A percentile compares a stretch with the other conserved stretches of the same genome.
Evolutionary conservation across 2,113 vertebrate genomes (phyloP).

Genomic region (Genyomyrus donnyi): DNA sequence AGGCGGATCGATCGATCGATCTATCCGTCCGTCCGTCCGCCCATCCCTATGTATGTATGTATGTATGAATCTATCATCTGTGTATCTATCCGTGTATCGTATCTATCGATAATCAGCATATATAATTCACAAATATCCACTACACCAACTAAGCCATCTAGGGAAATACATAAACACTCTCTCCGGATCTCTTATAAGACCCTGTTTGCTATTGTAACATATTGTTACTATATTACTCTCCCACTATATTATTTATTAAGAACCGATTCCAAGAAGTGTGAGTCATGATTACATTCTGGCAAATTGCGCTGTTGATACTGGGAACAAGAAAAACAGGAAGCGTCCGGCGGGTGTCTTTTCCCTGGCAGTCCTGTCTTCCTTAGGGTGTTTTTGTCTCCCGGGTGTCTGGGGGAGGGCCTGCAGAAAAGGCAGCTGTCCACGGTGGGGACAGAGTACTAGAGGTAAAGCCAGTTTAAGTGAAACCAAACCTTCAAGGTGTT

Average conservation of each 20-base stretch:
- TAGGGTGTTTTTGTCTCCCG: slow-evolving; percentile 62
- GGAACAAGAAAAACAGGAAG: background rate
- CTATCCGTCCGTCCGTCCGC: too few relatives aligned
- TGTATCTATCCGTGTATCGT: too few relatives aligned
- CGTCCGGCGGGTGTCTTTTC: background rate
- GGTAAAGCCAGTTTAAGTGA: slow-evolving; percentile 39
- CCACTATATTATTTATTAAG: background rate
- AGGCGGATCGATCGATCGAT: background rate
- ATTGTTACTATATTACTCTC: background rate
- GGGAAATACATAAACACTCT: background rate
- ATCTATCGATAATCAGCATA: too few relatives aligned
- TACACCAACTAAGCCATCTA: background rate
- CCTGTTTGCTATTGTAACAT: background rate
- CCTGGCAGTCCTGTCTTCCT: slow-evolving; percentile 17
- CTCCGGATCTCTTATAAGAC: background rate
- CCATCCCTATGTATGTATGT: too few relatives aligned
- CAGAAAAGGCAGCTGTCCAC: slow-evolving; percentile 59
- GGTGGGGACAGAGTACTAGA: slow-evolving; percentile 60
- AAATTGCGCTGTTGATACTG: background rate
- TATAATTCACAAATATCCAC: background rate
- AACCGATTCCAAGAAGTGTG: background rate
- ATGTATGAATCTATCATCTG: too few relatives aligned
- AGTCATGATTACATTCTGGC: background rate
- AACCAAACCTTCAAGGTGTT: background rate
- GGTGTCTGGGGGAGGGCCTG: slow-evolving; percentile 57